phyloP scores from a whole-genome alignment of 1,140 invertebrate genomes.

The Eulimnadia texana region DNA sequence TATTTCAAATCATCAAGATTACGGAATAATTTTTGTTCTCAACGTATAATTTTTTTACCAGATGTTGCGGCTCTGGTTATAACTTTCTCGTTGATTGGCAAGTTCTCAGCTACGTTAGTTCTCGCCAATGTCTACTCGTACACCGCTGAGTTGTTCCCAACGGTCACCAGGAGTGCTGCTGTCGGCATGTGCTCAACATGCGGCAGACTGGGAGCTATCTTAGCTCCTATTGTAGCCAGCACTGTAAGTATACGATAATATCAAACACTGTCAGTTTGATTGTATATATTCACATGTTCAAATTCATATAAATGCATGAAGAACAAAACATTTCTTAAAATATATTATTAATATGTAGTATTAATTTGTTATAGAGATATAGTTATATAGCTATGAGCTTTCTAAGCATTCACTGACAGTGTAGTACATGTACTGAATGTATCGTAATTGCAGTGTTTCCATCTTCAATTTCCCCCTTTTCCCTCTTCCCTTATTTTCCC shows the following conservation, averaged over 20 bases:
- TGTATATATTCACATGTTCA: neutral
- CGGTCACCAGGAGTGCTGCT: neutral
- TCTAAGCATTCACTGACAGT: no score
- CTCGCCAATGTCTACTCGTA: neutral
- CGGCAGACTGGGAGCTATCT: neutral
- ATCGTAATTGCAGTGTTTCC: no score
- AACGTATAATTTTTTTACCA: no score
- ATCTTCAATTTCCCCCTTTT: no score
- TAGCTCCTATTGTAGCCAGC: neutral
- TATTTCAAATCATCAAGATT: neutral
- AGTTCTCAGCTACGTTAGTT: slow-evolving; percentile 2
- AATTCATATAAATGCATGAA: neutral
- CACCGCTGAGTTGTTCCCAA: slow-evolving; percentile 4
- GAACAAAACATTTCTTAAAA: neutral
- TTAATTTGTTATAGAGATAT: no score
- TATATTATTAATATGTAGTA: no score
- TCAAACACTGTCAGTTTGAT: no score
- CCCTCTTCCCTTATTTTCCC: no score
- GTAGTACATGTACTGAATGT: no score
- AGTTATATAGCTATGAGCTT: no score
- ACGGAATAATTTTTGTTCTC: neutral
- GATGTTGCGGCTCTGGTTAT: neutral
- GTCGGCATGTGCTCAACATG: slow-evolving; percentile 2
- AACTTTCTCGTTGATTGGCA: neutral
- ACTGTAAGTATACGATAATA: no score